Evolutionary conservation across 2,113 vertebrate genomes (phyloP).

Genomic region (Craseonycteris thonglongyai): DNA sequence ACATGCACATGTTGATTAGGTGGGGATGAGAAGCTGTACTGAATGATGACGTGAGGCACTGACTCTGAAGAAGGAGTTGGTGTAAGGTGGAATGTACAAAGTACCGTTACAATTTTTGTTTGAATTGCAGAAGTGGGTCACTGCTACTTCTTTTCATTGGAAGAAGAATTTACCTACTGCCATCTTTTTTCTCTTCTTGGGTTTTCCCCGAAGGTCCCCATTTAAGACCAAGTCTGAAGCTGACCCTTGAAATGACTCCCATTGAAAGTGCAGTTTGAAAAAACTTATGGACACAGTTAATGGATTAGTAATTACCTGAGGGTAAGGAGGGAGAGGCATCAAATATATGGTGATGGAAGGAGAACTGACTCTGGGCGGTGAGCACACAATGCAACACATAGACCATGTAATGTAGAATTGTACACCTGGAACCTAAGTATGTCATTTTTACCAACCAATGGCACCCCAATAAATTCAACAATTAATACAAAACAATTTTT

Average conservation of each 20-base stretch:
- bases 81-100: not conserved
- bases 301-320: too few species aligned
- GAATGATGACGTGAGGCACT: not conserved
- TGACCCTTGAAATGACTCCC: not conserved
- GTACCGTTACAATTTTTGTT: not conserved
- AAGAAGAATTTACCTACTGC: not conserved
- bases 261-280: fast-evolving
- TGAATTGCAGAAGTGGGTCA: not conserved
- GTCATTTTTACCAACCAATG: too few species aligned
- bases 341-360: too few species aligned
- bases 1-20: too few species aligned
- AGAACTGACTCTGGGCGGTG: too few species aligned
- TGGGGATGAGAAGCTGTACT: not conserved
- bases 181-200: not conserved
- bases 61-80: not conserved
- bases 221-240: not conserved
- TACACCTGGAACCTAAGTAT: too few species aligned
- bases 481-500: too few species aligned
- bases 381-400: too few species aligned
- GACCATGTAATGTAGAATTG: too few species aligned
- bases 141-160: not conserved
- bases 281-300: too few species aligned
- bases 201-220: not conserved
- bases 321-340: too few species aligned
- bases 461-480: too few species aligned